phyloP scores from a whole-genome alignment of 2,797 vertebrate species.

The Syngnathus rostellatus region DNA sequence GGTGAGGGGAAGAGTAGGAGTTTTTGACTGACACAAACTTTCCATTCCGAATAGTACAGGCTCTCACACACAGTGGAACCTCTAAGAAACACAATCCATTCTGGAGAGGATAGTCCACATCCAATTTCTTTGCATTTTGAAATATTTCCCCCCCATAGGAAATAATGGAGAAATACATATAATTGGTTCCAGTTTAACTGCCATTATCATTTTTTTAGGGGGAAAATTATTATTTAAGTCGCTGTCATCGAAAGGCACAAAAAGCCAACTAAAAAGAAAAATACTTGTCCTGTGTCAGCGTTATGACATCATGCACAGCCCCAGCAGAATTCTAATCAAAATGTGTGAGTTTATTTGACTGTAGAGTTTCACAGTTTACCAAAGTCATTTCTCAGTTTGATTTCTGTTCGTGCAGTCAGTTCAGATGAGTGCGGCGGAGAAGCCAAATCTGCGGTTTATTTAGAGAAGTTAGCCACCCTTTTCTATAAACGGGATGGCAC shows the following conservation, averaged over 20 bases:
- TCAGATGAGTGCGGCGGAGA: neutral
- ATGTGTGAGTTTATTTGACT: neutral
- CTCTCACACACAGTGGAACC: neutral
- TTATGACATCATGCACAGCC: neutral
- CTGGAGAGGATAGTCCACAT: neutral
- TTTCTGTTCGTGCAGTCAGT: neutral
- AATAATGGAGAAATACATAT: neutral
- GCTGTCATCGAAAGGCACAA: neutral
- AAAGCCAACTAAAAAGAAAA: neutral
- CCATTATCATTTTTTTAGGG: neutral
- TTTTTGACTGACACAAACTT: conserved; percentile 2
- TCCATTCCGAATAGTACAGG: neutral
- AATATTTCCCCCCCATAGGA: neutral
- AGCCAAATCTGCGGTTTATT: conserved; percentile 1
- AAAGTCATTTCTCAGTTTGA: neutral
- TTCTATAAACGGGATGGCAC: conserved; percentile 6
- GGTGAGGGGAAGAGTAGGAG: conserved; percentile 43
- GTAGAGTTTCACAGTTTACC: neutral
- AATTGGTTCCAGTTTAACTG: neutral
- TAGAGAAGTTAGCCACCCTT: conserved; percentile 4
- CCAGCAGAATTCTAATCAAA: no score
- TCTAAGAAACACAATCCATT: neutral
- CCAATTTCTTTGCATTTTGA: neutral
- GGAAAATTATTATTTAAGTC: neutral
- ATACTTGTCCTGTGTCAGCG: neutral